Conservation (phyloP, 1,140 invertebrate genomes). For the Scaptomyza hsui region DNA sequence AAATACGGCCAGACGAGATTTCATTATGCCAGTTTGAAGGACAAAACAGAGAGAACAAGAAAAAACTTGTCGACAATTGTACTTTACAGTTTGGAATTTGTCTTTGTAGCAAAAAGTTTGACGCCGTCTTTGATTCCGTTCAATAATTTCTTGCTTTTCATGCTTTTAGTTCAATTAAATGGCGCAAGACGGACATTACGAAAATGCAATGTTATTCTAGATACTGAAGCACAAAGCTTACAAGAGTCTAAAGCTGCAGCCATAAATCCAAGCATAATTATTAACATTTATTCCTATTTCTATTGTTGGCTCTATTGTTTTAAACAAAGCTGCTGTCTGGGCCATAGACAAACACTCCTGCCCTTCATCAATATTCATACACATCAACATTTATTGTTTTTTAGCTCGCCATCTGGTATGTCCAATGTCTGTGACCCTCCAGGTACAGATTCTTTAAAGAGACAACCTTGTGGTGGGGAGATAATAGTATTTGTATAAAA, state of each 20-base stretch:
- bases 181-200: not conserved
- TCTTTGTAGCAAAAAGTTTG: conserved; percentile 34
- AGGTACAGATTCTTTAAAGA: not conserved
- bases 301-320: not conserved
- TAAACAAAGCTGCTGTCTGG: not conserved
- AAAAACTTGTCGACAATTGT: conserved; percentile 64
- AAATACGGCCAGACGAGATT: conserved; percentile 34
- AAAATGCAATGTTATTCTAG: conserved; percentile 23
- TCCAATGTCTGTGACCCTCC: not conserved
- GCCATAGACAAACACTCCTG: not conserved
- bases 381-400: conserved; percentile 32
- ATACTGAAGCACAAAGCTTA: conserved; percentile 43
- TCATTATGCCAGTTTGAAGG: conserved; percentile 65
- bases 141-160: conserved; percentile 44
- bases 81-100: conserved; percentile 34
- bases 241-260: conserved; percentile 12
- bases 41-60: conserved; percentile 23
- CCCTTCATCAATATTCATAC: conserved; percentile 53
- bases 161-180: conserved; percentile 67
- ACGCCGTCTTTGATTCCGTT: conserved; percentile 12
- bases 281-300: conserved; percentile 49
- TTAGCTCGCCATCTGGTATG: conserved; percentile 4
- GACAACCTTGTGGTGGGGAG: not conserved
- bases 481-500: not conserved
- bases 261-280: conserved; percentile 59